Base-by-base conservation (phyloP, 2,797 vertebrate species). In the Clarias laeviceps region DNA sequence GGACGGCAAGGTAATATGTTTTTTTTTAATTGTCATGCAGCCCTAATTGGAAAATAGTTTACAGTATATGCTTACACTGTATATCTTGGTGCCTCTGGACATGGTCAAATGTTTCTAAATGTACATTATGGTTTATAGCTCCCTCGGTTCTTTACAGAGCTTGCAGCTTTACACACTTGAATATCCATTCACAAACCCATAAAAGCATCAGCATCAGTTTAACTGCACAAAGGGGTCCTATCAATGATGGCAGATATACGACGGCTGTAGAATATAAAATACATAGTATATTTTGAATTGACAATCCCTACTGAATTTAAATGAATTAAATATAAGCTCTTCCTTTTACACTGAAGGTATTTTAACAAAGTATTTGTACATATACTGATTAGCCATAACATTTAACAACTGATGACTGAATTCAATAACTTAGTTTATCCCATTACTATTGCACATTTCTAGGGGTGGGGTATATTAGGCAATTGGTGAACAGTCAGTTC, bases 131-230 rank as follows among this genome's bases (percentile, higher is more conserved):
- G 40, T 37, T 73, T 73, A 80, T 27, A 70, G 57, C 65, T 80
- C 69, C 77, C 40, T n/a, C 17, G 45, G 15, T 85, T 64, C 68
- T 81, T 59, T 66, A 27, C 45, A 66, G 24, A 65, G 82, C 29
- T 45, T 83, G 56, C 79, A 56, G 70, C 83, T 89, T 87, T 87
- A 85, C 76, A 87, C 61, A 86, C 72, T 54, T 82, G 50, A 80
- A n/a, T 83, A 61, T 76, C 70, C 32, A 77, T 81, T 86, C 64
- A 77, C 61, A 50, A 79, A 45, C 70, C 87, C 82, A 88, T 90
- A 88, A 89, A 84, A 80, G 69, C 83, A 82, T 87, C 78, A 86
- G 56, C 62, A 84, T 82, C 82, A 82, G 37, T 22, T 24, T 68
- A 76, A 86, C 85, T 79, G 66, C 65, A 50, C 82, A 74, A 68